These are phyloP conservation scores for Heterodera schachtii DNA, from an alignment of 1,140 invertebrate genomes.

Conservation along the genomic window DNA sequence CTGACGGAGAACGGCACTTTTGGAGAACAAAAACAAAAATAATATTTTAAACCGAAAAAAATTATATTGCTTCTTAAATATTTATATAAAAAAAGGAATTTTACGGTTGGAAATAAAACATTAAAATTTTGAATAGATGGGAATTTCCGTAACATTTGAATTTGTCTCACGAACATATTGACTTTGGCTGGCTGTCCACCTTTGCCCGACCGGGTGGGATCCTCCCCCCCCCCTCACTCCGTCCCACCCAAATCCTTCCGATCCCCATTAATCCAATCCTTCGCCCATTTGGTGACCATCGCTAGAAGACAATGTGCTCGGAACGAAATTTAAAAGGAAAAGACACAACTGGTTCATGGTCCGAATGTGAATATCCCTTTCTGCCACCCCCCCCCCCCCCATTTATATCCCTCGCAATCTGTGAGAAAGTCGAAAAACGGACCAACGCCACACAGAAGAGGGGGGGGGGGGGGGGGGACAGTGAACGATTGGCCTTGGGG, in stretches of 20 bases:
- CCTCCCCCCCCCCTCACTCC: too few species aligned
- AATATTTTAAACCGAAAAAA: too few species aligned
- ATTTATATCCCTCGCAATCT: background rate
- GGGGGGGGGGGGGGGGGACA: too few species aligned
- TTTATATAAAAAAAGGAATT: too few species aligned
- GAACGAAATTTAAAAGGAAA: background rate
- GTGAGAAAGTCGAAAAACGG: background rate
- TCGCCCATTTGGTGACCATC: background rate
- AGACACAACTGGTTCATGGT: background rate
- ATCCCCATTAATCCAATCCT: background rate
- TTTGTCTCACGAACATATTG: background rate
- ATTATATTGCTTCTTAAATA: too few species aligned
- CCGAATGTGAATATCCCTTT: background rate
- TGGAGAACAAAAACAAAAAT: too few species aligned
- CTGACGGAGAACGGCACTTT: background rate
- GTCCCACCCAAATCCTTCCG: background rate
- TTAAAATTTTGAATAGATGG: background rate
- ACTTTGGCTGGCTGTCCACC: background rate
- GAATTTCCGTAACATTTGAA: too few species aligned
- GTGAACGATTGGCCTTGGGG: background rate
- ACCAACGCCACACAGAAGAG: background rate
- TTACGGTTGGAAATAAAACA: background rate
- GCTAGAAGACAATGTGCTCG: background rate
- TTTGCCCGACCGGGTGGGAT: background rate
- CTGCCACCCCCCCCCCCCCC: too few species aligned